These are phyloP conservation scores for Nebria brevicollis DNA, from an alignment of 2,888 invertebrate species.

Conservation along the genomic window DNA sequence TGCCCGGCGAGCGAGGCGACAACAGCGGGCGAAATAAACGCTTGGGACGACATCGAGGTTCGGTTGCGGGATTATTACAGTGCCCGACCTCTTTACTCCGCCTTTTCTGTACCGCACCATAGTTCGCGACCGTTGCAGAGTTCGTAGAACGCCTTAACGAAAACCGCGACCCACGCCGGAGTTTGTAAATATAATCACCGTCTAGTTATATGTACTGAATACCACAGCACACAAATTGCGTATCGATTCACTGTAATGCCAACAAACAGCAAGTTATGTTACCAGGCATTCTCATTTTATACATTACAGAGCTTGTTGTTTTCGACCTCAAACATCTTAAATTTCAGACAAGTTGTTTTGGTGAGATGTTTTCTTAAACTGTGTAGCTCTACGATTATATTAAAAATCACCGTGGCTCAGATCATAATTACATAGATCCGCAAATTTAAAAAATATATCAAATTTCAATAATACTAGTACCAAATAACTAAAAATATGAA, in stretches of 20 bases:
- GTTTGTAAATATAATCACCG: slow-evolving; percentile 19
- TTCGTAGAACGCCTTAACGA: background rate
- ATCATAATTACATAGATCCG: no score
- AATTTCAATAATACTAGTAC: no score
- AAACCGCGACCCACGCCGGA: slow-evolving; percentile 11
- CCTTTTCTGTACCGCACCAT: background rate
- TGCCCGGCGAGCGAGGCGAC: slow-evolving; percentile 54
- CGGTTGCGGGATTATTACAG: slow-evolving; percentile 51
- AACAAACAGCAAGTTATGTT: background rate
- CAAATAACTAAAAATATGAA: no score
- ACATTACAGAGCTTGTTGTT: background rate
- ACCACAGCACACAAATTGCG: slow-evolving; percentile 15
- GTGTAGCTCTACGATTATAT: no score
- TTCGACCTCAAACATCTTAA: background rate
- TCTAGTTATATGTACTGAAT: slow-evolving; percentile 5
- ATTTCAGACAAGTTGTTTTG: background rate
- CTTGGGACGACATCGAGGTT: slow-evolving; percentile 50
- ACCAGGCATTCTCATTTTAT: background rate
- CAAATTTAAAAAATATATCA: no score
- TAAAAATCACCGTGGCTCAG: no score
- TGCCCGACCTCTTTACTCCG: slow-evolving; percentile 11
- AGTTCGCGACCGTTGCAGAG: background rate
- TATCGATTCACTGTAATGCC: slow-evolving; percentile 4
- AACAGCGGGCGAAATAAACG: slow-evolving; percentile 52
- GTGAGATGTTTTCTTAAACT: background rate